Percentiles rank a stretch among this genome's conserved stretches.
Conservation (phyloP, 2,797 vertebrate species). For the Pteropus rufus region DNA sequence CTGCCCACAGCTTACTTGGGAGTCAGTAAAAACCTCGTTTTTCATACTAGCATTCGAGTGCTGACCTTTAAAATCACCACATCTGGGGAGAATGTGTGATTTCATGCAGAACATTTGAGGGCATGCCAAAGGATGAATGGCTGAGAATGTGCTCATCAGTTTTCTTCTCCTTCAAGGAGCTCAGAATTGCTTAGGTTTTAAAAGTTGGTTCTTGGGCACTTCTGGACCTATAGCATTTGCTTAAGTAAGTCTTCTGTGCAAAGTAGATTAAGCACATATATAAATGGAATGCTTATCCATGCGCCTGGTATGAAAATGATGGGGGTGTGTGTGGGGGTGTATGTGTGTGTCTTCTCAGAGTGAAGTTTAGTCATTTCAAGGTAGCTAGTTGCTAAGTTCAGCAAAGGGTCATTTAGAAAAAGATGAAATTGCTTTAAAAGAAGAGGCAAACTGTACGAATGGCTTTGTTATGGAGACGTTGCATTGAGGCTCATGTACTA, state of each 20-base stretch:
- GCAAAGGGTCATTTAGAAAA: not conserved
- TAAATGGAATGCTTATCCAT: slow-evolving; percentile 55
- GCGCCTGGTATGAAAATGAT: slow-evolving; percentile 37
- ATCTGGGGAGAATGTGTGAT: slow-evolving; percentile 69
- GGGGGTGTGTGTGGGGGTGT: not conserved
- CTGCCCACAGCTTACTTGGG: slow-evolving; percentile 19
- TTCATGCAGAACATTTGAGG: slow-evolving; percentile 55
- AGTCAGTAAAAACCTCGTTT: slow-evolving; percentile 42
- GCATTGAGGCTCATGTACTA: not conserved
- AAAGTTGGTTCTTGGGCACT: slow-evolving; percentile 48
- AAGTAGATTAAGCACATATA: slow-evolving; percentile 51
- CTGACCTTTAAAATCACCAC: slow-evolving; percentile 62
- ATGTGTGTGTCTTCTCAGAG: not conserved
- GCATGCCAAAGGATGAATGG: slow-evolving; percentile 7
- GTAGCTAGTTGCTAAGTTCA: slow-evolving; percentile 38
- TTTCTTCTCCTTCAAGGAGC: slow-evolving; percentile 60
- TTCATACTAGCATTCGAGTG: not conserved
- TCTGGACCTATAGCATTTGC: slow-evolving; percentile 30
- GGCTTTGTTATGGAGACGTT: not conserved
- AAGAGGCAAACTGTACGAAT: not conserved
- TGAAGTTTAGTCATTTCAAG: slow-evolving; percentile 59
- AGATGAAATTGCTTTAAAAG: slow-evolving; percentile 22
- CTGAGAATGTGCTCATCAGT: slow-evolving; percentile 44
- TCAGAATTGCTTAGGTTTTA: slow-evolving; percentile 47
- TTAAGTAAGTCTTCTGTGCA: slow-evolving; percentile 63